Evolutionary conservation across 2,888 invertebrate species (phyloP), one percentile per base, ranked within the genome.

Genomic region (Dynastes tityus): DNA sequence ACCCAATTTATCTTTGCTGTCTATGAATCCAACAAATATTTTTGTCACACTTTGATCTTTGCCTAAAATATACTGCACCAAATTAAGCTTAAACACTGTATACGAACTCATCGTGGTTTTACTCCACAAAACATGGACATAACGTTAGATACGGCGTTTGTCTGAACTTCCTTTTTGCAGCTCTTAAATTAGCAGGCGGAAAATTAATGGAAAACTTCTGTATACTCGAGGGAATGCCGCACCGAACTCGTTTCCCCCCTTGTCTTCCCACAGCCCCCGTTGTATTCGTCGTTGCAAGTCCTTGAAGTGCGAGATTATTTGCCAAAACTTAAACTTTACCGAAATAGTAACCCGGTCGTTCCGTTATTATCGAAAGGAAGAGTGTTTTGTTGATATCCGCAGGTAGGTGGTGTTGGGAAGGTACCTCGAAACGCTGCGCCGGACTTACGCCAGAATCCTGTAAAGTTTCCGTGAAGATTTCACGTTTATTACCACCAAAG

Each of bases 201-300:
- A 68, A 68, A 68, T 68, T 68, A 68, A 68, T 68, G 68, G 68
- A 68, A 68, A 68, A 68, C 68, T 68, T 68, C 51, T 68, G 68
- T 68, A 68, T 13, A 51, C 51, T 68, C 51, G 8, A 1, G 68
- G 51, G 40, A n/a, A 27, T 29, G 9, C 16, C 4, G 55, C 13
- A 32, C 2, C 29, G 32, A 29, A 63, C 13, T 11, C 13, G 32
- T 8, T 58, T 53, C 53, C 16, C 53, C 16, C 13, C 13, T 13
- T 4, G 53, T 3, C 53, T 5, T 13, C 13, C 53, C 2, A 1
- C 16, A 53, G n/a, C 53, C 5, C 32, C 45, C 45, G 45, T 8
- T 11, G 2, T 8, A 45, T 8, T 11, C 8, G 45, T 45, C 45
- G 45, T 8, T 0, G 45, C 8, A 8, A 45, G 1, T 8, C 11